Evolutionary conservation across 92 coral and sea anemone species (phyloP).

Genomic region (Isaurus tuberculatus): DNA sequence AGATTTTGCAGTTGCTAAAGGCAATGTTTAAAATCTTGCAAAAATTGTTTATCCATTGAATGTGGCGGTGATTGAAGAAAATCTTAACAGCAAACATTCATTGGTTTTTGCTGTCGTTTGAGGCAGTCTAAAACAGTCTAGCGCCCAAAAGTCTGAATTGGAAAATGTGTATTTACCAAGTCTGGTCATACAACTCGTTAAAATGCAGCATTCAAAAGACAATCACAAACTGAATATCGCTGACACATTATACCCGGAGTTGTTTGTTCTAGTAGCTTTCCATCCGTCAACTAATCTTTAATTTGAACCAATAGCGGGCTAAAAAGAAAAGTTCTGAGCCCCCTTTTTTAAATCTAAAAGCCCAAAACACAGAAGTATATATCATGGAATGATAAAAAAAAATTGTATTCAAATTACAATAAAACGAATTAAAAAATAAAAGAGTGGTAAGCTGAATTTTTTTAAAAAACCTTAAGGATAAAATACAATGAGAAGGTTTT

Average conservation of each 20-base stretch:
- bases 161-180: background rate
- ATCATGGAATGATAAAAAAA: background rate
- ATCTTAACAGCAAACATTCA: background rate
- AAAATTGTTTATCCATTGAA: background rate
- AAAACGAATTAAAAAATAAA: background rate
- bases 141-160: background rate
- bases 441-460: background rate
- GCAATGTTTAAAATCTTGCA: background rate
- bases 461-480: no score
- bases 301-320: background rate
- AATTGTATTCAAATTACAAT: no score
- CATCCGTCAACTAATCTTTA: background rate
- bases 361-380: background rate
- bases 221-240: background rate
- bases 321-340: background rate
- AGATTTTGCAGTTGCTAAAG: background rate
- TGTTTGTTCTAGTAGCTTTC: background rate
- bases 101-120: background rate
- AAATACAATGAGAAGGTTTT: no score
- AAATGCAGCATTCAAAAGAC: background rate
- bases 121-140: background rate
- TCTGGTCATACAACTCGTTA: background rate
- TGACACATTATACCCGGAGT: background rate
- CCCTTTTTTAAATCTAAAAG: background rate
- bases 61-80: background rate